Base-by-base conservation (phyloP, 2,888 invertebrate genomes). In the Pardosa pseudoannulata region DNA sequence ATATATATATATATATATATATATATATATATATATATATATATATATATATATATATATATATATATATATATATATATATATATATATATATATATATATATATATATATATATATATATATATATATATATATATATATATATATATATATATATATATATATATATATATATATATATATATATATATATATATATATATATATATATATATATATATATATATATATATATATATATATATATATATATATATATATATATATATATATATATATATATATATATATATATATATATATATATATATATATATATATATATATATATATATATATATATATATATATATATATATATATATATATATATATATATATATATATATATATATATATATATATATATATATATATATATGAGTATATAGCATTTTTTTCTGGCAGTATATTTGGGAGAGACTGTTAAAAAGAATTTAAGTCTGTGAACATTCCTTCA, bases 1-100 rank as follows among this genome's bases (percentile, higher is more conserved):
- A 46, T 46, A 46, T 46, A 46, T 46, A 46, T 46, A 16, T 46
- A 46, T 46, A 46, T 46, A 46, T 46, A 46, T 46, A 46, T 46
- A 46, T 46, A 16, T 46, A 11, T 46, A 46, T 46, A 46, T 46
- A 46, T 46, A 46, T 46, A 46, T 11, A 46, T 46, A 46, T 46
- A 46, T 46, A 46, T 46, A 46, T 46, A 46, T 46, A 46, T 46
- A 46, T 46, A 46, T 46, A 46, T 46, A 46, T 46, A 46, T 46
- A 46, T 46, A 46, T 46, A 46, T 46, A 46, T 46, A 46, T 46
- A 46, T 46, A 46, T 46, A 46, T 46, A 46, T 46, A 16, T 46
- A 11, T 46, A 36, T 36, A 36, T 36, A 36, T 36, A 36, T 36
- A 36, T 7, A 36, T 36, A 36, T 36, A 36, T 36, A 36, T 36